These are phyloP conservation scores for Cyclina sinensis DNA, from an alignment of 1,140 invertebrate genomes.

Conservation along the genomic window DNA sequence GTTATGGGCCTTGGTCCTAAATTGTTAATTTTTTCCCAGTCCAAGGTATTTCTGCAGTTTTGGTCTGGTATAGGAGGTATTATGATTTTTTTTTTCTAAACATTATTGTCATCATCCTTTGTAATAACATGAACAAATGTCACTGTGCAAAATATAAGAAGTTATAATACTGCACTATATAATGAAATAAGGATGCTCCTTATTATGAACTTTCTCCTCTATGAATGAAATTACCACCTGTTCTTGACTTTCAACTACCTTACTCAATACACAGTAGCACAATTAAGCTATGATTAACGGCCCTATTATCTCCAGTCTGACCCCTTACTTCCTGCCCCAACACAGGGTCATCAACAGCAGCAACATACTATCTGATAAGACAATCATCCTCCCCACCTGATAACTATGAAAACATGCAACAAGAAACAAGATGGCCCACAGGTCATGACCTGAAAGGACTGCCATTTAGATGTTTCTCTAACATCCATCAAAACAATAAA, in stretches of 20 bases:
- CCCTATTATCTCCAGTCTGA: neutral
- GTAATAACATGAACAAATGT: too few species aligned
- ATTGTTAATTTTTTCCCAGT: too few species aligned
- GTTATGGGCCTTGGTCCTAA: too few species aligned
- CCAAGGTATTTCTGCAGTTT: too few species aligned
- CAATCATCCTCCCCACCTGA: neutral
- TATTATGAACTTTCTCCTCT: too few species aligned
- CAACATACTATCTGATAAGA: neutral
- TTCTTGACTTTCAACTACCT: neutral
- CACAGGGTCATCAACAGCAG: neutral
- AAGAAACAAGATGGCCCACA: neutral
- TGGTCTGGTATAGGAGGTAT: too few species aligned
- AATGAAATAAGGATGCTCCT: too few species aligned
- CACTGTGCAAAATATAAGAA: too few species aligned
- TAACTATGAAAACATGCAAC: neutral
- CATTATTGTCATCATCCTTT: too few species aligned
- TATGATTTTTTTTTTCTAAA: too few species aligned
- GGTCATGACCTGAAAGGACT: neutral
- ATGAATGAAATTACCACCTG: neutral
- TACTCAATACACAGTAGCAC: slow-evolving; percentile 2
- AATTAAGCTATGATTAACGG: slow-evolving; percentile 1
- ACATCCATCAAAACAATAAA: neutral
- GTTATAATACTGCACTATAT: too few species aligned
- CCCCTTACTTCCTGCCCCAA: neutral
- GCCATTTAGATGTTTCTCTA: neutral